phyloP scores from a whole-genome alignment of 2,888 invertebrate species.

The Calliopum simillimum region DNA sequence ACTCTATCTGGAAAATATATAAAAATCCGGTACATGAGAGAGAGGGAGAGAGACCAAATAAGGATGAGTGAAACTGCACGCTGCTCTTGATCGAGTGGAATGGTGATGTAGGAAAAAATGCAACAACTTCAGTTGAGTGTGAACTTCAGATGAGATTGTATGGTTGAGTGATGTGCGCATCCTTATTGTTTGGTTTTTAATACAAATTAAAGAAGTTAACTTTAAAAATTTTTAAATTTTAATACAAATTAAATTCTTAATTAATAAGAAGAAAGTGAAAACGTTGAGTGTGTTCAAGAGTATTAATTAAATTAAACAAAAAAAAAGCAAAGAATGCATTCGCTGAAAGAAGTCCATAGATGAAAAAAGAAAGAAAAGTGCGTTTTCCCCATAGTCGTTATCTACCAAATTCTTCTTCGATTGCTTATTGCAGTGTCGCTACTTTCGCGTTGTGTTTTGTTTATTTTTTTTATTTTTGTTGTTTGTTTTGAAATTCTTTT shows the following conservation, averaged over 20 bases:
- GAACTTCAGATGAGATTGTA: constrained; percentile 45
- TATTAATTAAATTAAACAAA: neutral
- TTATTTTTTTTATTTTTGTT: neutral
- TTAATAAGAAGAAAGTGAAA: neutral
- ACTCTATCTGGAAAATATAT: too few relatives aligned
- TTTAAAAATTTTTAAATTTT: neutral
- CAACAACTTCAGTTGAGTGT: constrained; percentile 47
- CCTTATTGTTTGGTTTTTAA: neutral
- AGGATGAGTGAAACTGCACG: too few relatives aligned
- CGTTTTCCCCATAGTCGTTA: constrained; percentile 9
- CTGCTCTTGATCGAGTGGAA: too few relatives aligned
- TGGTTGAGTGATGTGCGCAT: constrained; percentile 29
- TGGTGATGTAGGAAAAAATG: neutral
- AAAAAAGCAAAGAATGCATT: neutral
- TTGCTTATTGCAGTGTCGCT: constrained; percentile 23
- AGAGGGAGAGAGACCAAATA: too few relatives aligned
- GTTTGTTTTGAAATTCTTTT: constrained; percentile 18
- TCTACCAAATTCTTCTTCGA: constrained; percentile 31
- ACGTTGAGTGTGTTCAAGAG: constrained; percentile 1
- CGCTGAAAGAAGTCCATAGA: neutral
- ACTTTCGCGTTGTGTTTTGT: neutral
- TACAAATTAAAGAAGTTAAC: neutral
- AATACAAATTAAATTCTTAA: neutral
- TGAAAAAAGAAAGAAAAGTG: constrained; percentile 6
- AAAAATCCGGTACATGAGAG: too few relatives aligned